Evolutionary conservation across 1,140 invertebrate species (phyloP).

Genomic region (Anoplophora glabripennis): DNA sequence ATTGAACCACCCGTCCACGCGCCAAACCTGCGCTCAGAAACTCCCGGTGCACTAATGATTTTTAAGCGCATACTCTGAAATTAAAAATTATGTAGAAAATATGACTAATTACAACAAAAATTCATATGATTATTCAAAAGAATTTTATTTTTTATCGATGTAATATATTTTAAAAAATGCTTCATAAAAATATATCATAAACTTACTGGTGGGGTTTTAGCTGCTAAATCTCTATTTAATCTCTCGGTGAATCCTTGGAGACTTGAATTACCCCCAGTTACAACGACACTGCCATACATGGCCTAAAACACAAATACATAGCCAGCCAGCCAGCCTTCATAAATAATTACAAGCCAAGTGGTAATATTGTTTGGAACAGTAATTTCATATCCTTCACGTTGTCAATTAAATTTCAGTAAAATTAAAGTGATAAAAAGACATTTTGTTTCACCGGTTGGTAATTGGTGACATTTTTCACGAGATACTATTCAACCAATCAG

Average conservation of each 20-base stretch:
- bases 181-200: constrained; percentile 1
- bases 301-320: constrained; percentile 40
- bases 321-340: too few relatives aligned
- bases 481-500: too few relatives aligned
- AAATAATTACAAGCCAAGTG: too few relatives aligned
- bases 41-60: constrained; percentile 69
- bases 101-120: not conserved
- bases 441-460: too few relatives aligned
- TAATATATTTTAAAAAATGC: too few relatives aligned
- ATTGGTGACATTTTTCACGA: too few relatives aligned
- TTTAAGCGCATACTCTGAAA: constrained; percentile 74
- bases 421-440: too few relatives aligned
- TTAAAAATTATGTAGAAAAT: not conserved
- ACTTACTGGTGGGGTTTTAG: constrained; percentile 43
- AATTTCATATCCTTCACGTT: not conserved
- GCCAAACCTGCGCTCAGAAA: constrained; percentile 77
- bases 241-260: constrained; percentile 64
- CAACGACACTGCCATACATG: constrained; percentile 81
- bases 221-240: constrained; percentile 66
- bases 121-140: not conserved
- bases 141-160: not conserved
- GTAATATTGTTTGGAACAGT: not conserved
- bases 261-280: constrained; percentile 84
- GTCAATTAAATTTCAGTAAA: too few relatives aligned
- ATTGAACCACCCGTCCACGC: constrained; percentile 94